Percentiles rank a stretch among this genome's conserved stretches.
Conservation (phyloP, 2,888 invertebrate species). For the Ormyrus pomaceus region DNA sequence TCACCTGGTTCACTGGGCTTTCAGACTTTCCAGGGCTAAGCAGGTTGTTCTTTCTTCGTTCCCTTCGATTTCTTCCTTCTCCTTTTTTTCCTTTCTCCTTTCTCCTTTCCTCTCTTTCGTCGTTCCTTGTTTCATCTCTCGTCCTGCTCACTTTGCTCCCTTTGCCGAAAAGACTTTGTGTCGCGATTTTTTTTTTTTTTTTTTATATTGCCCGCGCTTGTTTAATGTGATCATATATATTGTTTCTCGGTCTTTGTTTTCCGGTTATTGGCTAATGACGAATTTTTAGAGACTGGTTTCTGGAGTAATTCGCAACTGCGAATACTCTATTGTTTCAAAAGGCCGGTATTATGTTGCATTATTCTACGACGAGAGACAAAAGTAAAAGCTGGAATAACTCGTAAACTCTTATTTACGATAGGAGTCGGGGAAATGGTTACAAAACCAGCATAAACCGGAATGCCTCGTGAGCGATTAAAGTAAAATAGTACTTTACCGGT, state of each 20-base stretch:
- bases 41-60: constrained; percentile 16
- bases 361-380: neutral
- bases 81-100: neutral
- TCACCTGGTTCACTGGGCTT: constrained; percentile 70
- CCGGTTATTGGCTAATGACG: constrained; percentile 10
- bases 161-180: neutral
- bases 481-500: constrained; percentile 32
- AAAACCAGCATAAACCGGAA: constrained; percentile 40
- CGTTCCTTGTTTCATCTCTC: constrained; percentile 19
- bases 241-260: neutral
- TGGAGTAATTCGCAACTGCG: neutral
- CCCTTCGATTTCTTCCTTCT: neutral
- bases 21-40: constrained; percentile 60
- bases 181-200: neutral
- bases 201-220: neutral
- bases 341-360: neutral
- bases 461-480: constrained; percentile 10
- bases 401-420: constrained; percentile 45
- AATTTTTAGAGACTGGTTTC: neutral
- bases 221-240: constrained; percentile 6
- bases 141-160: constrained; percentile 8
- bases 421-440: constrained; percentile 21
- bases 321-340: neutral
- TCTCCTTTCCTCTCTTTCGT: constrained; percentile 14
- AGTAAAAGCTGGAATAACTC: constrained; percentile 27